Evolutionary conservation across 2,888 invertebrate species (phyloP).

Genomic region (Drosophila greeni): DNA sequence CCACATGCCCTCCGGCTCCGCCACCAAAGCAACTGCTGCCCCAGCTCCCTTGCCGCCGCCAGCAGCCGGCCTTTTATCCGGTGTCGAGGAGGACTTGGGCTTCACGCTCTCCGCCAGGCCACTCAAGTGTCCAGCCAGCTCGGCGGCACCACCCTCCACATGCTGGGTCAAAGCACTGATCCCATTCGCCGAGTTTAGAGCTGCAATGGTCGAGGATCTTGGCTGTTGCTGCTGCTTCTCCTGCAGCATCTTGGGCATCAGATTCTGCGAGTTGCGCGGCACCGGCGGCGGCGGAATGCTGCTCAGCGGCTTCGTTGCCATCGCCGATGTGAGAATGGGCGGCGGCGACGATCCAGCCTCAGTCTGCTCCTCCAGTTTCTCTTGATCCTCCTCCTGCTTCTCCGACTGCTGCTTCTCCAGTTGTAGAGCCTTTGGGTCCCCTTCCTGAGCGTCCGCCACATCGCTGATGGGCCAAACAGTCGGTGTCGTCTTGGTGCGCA

Average conservation of each 20-base stretch:
- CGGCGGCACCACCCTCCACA: slow-evolving; percentile 72
- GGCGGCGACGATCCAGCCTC: slow-evolving; percentile 57
- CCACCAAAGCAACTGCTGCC: slow-evolving; percentile 62
- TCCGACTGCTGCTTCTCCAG: slow-evolving; percentile 3
- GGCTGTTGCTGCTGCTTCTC: slow-evolving; percentile 63
- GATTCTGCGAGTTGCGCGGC: slow-evolving; percentile 81
- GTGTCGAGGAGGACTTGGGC: slow-evolving; percentile 54
- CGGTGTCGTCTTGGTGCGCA: slow-evolving; percentile 90
- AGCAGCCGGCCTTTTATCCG: slow-evolving; percentile 53
- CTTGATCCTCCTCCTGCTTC: slow-evolving; percentile 12
- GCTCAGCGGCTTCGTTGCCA: slow-evolving; percentile 81
- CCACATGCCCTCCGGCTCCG: slow-evolving; percentile 77
- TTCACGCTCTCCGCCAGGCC: slow-evolving; percentile 77
- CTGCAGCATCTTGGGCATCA: slow-evolving; percentile 67
- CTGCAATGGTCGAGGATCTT: slow-evolving; percentile 37
- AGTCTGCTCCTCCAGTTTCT: slow-evolving; percentile 45
- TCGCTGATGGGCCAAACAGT: slow-evolving; percentile 92
- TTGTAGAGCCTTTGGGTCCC: slow-evolving; percentile 18
- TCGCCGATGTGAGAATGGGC: slow-evolving; percentile 78
- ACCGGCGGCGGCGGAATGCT: slow-evolving; percentile 85
- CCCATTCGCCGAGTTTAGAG: slow-evolving; percentile 62
- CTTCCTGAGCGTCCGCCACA: slow-evolving; percentile 76
- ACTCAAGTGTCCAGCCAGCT: slow-evolving; percentile 76
- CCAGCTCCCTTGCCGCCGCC: slow-evolving; percentile 42
- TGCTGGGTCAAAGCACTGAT: slow-evolving; percentile 75